Conservation (phyloP, 2,113 vertebrate species). For the Neolamprologus hecqui region DNA sequence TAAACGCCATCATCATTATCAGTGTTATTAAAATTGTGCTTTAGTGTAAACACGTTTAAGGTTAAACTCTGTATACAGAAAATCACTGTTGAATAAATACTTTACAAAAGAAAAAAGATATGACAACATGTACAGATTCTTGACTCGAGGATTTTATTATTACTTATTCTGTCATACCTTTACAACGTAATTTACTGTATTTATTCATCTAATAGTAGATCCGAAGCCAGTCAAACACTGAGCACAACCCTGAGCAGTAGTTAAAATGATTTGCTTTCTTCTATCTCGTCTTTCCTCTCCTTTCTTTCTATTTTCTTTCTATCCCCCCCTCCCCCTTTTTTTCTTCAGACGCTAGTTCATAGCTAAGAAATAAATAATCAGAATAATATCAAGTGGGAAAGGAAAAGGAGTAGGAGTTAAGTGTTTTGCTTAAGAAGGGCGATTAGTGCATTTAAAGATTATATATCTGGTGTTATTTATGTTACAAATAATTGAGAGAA, state of each 20-base stretch:
- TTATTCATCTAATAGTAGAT: not conserved
- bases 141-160: not conserved
- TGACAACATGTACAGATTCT: not conserved
- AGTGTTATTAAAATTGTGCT: not conserved
- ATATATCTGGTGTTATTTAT: not conserved
- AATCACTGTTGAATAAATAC: not conserved
- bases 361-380: constrained; percentile 13
- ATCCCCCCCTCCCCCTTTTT: accelerated
- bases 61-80: not conserved
- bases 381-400: not conserved
- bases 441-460: not conserved
- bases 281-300: not conserved
- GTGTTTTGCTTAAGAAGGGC: not conserved
- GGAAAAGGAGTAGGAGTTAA: not conserved
- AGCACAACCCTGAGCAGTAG: not conserved
- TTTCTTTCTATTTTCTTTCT: not conserved
- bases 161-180: not conserved
- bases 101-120: not conserved
- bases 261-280: not conserved
- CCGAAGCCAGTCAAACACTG: not conserved
- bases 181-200: not conserved
- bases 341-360: not conserved
- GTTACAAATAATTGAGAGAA: not conserved
- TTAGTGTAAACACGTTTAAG: not conserved
- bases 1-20: not conserved